Percentiles rank a stretch among this genome's conserved stretches.
Evolutionary conservation across 2,888 invertebrate genomes (phyloP).

Genomic region (Pammene aurita): DNA sequence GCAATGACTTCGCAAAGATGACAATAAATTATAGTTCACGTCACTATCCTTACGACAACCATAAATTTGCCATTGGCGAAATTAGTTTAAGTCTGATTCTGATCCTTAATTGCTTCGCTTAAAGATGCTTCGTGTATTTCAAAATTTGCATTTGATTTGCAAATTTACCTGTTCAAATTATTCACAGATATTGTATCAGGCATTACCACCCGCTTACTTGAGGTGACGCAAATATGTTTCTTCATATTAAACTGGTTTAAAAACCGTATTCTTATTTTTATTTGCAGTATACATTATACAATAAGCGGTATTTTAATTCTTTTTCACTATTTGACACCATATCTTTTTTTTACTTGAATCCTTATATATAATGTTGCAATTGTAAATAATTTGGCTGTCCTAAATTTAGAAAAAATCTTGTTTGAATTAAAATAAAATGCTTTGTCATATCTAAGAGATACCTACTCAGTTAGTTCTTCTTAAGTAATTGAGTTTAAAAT

Average conservation of each 20-base stretch:
- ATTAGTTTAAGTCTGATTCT: slow-evolving; percentile 44
- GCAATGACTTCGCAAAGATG: slow-evolving; percentile 77
- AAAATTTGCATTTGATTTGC: slow-evolving; percentile 44
- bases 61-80: slow-evolving; percentile 45
- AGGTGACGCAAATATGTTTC: slow-evolving; percentile 69
- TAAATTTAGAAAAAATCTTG: no score
- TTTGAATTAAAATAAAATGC: no score
- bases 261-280: slow-evolving; percentile 32
- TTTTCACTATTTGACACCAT: background rate
- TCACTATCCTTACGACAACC: slow-evolving; percentile 61
- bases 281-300: background rate
- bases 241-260: slow-evolving; percentile 54
- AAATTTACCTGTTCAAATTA: slow-evolving; percentile 66
- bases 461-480: no score
- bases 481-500: no score
- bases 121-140: slow-evolving; percentile 26
- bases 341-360: no score
- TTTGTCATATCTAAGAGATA: no score
- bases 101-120: slow-evolving; percentile 51
- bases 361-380: no score
- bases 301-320: background rate
- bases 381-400: no score
- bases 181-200: slow-evolving; percentile 76
- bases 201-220: slow-evolving; percentile 78
- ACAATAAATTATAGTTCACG: slow-evolving; percentile 79